These are phyloP conservation scores for Leptopilina drosophilae DNA, from an alignment of 2,888 invertebrate species.

Conservation along the genomic window DNA sequence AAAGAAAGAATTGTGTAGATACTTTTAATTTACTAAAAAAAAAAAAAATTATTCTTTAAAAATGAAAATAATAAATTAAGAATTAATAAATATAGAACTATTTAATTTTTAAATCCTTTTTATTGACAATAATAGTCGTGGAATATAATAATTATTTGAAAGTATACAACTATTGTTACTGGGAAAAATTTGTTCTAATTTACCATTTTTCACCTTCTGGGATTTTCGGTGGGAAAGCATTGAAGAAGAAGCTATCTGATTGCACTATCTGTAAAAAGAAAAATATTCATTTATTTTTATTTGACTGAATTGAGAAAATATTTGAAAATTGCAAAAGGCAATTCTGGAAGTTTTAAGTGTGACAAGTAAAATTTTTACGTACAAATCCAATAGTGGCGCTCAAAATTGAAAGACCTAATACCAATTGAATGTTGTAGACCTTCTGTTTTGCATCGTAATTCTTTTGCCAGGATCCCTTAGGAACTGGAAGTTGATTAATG, in stretches of 20 bases:
- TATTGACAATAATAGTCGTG: conserved; percentile 15
- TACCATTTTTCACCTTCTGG: background rate
- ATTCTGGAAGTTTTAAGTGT: background rate
- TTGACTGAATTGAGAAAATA: background rate
- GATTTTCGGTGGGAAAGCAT: conserved; percentile 44
- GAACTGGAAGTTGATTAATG: conserved; percentile 88
- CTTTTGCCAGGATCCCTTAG: conserved; percentile 88
- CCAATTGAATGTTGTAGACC: conserved; percentile 83
- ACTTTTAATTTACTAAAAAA: no score
- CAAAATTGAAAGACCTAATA: conserved; percentile 78
- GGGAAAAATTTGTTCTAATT: background rate
- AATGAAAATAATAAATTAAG: background rate
- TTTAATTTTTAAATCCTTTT: background rate
- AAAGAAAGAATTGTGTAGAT: no score
- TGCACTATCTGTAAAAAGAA: conserved; percentile 42
- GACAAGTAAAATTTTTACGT: conserved; percentile 61
- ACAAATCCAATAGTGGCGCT: conserved; percentile 78
- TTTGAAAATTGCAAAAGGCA: background rate
- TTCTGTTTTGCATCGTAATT: conserved; percentile 82
- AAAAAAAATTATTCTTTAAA: no score
- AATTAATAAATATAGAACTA: background rate
- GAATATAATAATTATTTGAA: conserved; percentile 16
- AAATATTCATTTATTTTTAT: background rate
- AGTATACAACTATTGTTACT: background rate
- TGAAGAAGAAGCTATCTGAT: conserved; percentile 41